Evolutionary conservation across 1,140 invertebrate genomes (phyloP), one percentile per base, ranked within the genome.

Genomic region (Harlomillsia oculata): DNA sequence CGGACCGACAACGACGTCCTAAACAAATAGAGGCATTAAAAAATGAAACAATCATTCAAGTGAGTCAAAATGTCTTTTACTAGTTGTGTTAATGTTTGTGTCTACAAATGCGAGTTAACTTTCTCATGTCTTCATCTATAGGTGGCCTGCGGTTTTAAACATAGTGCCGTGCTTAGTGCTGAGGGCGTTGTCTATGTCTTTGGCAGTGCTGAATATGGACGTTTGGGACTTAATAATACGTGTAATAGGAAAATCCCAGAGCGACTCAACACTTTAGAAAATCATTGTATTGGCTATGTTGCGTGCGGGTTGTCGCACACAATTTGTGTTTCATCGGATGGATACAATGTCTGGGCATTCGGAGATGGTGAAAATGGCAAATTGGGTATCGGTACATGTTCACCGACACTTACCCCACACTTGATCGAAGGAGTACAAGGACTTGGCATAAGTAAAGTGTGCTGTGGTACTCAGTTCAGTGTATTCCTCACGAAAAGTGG

Each of bases 161-260:
- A 83, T 65, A 80, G 77, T 68, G 81, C 80, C 16, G 80, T 81
- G 25, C 76, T 83, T 5, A 81, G 80, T 25, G 70, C 72, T 13
- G 78, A 80, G 70, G 82, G 82, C 3, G 78, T 80, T 66, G 70
- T 83, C 5, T 82, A 76, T 65, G 82, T 79, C 0, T 83, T 83
- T 72, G 82, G 82, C 11, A 80, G 80, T 70, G 79, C 80, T 30
- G 80, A 82, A 67, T 81, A 79, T 69, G 82, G 82, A 2, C 68
- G 80, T 55, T 72, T 83, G 5, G 82, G 81, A 11, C 72, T 79
- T 26, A 80, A 80, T 4, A 74, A 75, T 13, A 77, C 76, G 5
- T 71, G 74, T 3, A 82, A 81, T 68, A 80, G 80, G 66, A 82
- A 82, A 69, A 46, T 77, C 11, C 81, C 81, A 9, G 79, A 82